Evolutionary conservation across 2,113 vertebrate genomes (phyloP).

Genomic region (Caranx ignobilis): DNA sequence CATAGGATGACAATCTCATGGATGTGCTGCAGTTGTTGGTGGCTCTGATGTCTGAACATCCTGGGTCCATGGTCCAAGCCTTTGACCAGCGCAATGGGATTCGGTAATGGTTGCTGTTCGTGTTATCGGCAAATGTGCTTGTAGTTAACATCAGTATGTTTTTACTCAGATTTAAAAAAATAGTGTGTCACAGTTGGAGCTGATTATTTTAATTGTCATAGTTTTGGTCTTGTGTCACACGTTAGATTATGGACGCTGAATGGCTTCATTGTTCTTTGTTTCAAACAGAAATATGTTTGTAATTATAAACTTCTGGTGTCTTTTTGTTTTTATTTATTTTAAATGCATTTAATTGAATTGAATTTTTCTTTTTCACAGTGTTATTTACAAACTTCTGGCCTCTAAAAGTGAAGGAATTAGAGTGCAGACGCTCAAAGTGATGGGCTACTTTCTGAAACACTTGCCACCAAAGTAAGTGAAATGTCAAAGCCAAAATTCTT

Average conservation of each 20-base stretch:
- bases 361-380: conserved; percentile 78
- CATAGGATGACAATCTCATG: conserved; percentile 98
- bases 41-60: conserved; percentile 97
- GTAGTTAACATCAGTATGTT: not conserved
- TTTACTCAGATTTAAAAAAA: not conserved
- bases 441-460: conserved; percentile 97
- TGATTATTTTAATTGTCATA: not conserved
- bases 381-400: conserved; percentile 96
- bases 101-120: conserved; percentile 83
- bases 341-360: not conserved
- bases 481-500: not conserved
- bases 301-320: not conserved
- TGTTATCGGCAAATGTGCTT: not conserved
- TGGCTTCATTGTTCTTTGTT: not conserved
- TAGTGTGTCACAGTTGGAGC: not conserved
- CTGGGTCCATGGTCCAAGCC: conserved; percentile 93
- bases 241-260: not conserved
- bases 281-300: not conserved
- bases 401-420: conserved; percentile 95
- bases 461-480: conserved; percentile 92
- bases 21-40: conserved; percentile 97
- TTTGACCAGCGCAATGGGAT: conserved; percentile 98
- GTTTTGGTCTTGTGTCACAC: not conserved
- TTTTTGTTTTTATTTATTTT: not conserved
- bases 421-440: conserved; percentile 95